Base-by-base conservation (phyloP, 2,797 vertebrate species). In the Threskiornis aethiopicus region DNA sequence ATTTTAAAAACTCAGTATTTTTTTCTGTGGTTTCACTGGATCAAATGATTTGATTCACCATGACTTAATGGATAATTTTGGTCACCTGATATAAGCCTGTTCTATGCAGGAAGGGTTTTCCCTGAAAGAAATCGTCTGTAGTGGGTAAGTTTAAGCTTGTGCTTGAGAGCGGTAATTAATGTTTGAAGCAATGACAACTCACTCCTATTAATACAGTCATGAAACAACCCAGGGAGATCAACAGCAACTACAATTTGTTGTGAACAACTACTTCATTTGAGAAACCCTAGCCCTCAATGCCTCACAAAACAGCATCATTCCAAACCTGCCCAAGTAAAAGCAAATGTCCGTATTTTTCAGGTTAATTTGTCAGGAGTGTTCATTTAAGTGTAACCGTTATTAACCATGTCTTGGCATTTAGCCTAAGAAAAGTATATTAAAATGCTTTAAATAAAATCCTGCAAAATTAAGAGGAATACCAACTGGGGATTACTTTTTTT, bases 381-480 rank as follows among this genome's bases (percentile, higher is more conserved):
- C 77, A 52, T 55, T 75, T 47, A 87, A 72, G 51, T 29, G 10
- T 31, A 70, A 44, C 14, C 3, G 3, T 54, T 90, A 94, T 85
- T 75, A 87, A 69, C 37, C 20, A 78, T 10, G 16, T 41, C 51
- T 81, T 94, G 46, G 54, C 61, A 92, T 59, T 82, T 84, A 87
- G 64, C 64, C 61, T 81, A 83, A 82, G 28, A 69, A 87, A 78
- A 90, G 16, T 69, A 24, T 76, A 67, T 47, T 87, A 67, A 80
- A 86, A 76, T 29, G n/a, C 12, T 73, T 83, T 78, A 90, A 94
- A 93, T 86, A 89, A 97, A 93, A 84, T 52, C 11, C 29, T 54
- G 7, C 15, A 61, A 78, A 86, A 67, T 61, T 22, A 93, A 84
- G 14, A 89, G 35, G 41, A 81, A 69, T 35, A 35, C 15, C 13